Evolutionary conservation across 2,888 invertebrate genomes (phyloP).

Genomic region (Clusia tigrina): DNA sequence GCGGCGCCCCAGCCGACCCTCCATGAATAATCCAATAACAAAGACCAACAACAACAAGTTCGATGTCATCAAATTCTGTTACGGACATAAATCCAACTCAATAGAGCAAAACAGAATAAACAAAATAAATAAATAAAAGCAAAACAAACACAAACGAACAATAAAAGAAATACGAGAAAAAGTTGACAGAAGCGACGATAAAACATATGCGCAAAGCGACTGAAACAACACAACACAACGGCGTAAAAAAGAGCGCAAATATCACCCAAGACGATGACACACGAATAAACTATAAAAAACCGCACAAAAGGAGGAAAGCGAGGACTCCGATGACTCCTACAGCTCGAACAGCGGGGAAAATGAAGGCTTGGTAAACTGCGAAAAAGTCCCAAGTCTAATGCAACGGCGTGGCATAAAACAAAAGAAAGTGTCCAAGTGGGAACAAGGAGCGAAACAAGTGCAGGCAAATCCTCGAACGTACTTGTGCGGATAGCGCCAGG

Average conservation of each 20-base stretch:
- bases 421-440: not conserved
- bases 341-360: not conserved
- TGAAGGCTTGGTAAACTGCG: not conserved
- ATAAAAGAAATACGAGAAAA: slow-evolving; percentile 12
- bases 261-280: slow-evolving; percentile 13
- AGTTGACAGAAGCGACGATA: slow-evolving; percentile 21
- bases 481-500: not conserved
- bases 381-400: not conserved
- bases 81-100: slow-evolving; percentile 13
- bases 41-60: slow-evolving; percentile 7
- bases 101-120: not conserved
- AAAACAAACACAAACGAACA: slow-evolving; percentile 12
- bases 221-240: not conserved
- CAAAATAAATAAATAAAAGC: not conserved
- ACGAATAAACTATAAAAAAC: slow-evolving; percentile 14
- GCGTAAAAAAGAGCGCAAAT: not conserved
- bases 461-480: not conserved
- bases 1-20: not conserved
- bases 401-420: not conserved
- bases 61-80: slow-evolving; percentile 20
- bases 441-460: not conserved
- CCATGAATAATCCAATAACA: not conserved
- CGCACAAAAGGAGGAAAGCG: not conserved
- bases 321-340: not conserved
- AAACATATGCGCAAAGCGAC: slow-evolving; percentile 13